Conservation (phyloP, 2,888 invertebrate genomes). For the Choristoneura rosaceana region DNA sequence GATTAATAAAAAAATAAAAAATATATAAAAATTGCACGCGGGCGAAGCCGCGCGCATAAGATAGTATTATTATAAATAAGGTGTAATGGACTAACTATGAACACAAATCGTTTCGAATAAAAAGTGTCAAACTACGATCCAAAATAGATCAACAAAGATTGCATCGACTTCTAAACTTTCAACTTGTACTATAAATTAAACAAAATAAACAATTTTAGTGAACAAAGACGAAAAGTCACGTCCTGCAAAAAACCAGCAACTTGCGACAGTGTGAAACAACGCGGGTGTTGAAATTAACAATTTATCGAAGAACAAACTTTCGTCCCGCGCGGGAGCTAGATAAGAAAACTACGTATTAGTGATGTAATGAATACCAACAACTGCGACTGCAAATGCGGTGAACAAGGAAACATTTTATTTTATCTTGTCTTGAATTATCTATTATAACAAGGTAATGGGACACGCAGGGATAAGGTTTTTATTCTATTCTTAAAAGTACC, state of each 20-base stretch:
- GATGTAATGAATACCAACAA: neutral
- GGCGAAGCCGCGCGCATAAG: too few relatives aligned
- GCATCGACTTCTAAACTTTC: neutral
- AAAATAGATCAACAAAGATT: neutral
- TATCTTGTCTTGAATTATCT: too few relatives aligned
- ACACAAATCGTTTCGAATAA: too few relatives aligned
- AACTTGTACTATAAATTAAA: neutral
- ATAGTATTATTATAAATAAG: too few relatives aligned
- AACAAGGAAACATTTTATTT: neutral
- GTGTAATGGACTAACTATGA: too few relatives aligned
- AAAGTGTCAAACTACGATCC: too few relatives aligned
- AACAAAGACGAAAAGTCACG: slow-evolving; percentile 13
- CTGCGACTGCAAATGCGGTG: neutral
- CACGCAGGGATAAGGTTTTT: too few relatives aligned
- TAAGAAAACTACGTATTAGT: slow-evolving; percentile 34
- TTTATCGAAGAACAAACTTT: slow-evolving; percentile 36
- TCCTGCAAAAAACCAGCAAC: slow-evolving; percentile 18
- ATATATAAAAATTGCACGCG: too few relatives aligned
- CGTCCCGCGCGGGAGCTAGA: slow-evolving; percentile 23
- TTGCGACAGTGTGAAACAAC: slow-evolving; percentile 33
- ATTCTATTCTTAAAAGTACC: too few relatives aligned
- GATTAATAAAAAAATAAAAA: too few relatives aligned
- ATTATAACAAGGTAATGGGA: too few relatives aligned
- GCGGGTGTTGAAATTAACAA: slow-evolving; percentile 36
- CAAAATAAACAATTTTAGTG: neutral